phyloP scores from a whole-genome alignment of 2,888 invertebrate species.

The Lasius platythorax region DNA sequence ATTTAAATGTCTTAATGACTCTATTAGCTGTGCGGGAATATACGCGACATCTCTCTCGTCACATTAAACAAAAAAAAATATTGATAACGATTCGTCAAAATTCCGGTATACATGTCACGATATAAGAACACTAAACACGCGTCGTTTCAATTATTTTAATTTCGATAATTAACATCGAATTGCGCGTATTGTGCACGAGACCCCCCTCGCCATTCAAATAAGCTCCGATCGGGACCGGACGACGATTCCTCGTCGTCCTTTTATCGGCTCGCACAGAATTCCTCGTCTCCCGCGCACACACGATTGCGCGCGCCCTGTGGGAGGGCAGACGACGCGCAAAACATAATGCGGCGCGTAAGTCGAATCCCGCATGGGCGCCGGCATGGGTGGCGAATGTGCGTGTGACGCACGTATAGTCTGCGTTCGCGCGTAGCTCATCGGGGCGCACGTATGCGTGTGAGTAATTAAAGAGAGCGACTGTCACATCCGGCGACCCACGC shows the following conservation, averaged over 20 bases:
- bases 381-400: constrained; percentile 69
- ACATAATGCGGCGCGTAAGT: constrained; percentile 80
- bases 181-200: neutral
- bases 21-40: constrained; percentile 32
- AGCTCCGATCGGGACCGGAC: constrained; percentile 63
- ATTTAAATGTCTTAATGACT: constrained; percentile 36
- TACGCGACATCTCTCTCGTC: constrained; percentile 9
- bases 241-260: constrained; percentile 62
- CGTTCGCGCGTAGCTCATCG: constrained; percentile 61
- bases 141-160: neutral
- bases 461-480: constrained; percentile 86
- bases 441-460: constrained; percentile 80
- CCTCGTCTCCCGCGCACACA: constrained; percentile 63
- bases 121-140: neutral
- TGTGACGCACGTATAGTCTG: constrained; percentile 70
- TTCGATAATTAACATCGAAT: neutral
- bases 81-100: neutral
- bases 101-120: neutral
- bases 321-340: constrained; percentile 80
- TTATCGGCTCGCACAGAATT: constrained; percentile 65
- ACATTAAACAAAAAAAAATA: neutral
- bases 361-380: constrained; percentile 68
- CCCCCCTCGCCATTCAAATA: constrained; percentile 1
- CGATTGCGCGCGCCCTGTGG: constrained; percentile 77
- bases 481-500: constrained; percentile 86